Conservation (phyloP, 2,113 vertebrate genomes). For the Zosterops pallidus region DNA sequence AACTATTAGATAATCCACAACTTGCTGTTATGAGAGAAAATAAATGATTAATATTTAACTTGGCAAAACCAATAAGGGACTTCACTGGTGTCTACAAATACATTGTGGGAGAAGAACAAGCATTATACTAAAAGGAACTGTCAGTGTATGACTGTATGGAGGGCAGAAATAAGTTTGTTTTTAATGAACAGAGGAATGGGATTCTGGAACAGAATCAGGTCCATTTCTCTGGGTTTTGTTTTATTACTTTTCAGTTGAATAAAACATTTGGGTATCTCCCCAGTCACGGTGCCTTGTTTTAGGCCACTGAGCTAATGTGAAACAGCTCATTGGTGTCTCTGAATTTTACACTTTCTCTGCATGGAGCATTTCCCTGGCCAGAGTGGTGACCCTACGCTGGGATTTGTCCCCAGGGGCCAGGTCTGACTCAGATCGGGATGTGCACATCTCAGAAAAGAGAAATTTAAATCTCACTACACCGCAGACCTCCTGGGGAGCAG, state of each 20-base stretch:
- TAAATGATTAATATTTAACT: background rate
- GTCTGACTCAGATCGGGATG: background rate
- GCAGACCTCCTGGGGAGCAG: background rate
- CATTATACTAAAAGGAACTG: background rate
- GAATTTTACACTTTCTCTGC: background rate
- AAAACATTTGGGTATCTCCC: background rate
- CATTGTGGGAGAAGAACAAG: background rate
- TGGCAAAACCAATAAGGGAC: background rate
- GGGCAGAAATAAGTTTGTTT: background rate
- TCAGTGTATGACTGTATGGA: background rate
- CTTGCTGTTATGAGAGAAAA: background rate
- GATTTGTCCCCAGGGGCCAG: background rate
- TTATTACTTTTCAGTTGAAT: background rate
- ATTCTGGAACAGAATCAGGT: background rate
- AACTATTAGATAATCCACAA: background rate
- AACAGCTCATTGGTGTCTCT: background rate
- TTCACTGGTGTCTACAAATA: background rate
- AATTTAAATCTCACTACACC: background rate
- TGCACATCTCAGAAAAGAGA: background rate
- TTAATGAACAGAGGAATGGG: background rate
- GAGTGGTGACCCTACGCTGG: accelerated
- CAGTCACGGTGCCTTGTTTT: background rate
- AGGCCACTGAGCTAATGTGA: background rate
- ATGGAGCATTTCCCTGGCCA: background rate
- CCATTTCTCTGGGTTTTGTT: background rate